Percentiles rank a stretch among this genome's conserved stretches.
These are phyloP conservation scores for Leptobrachium ailaonicum DNA, from an alignment of 2,113 vertebrate genomes.

Conservation along the genomic window DNA sequence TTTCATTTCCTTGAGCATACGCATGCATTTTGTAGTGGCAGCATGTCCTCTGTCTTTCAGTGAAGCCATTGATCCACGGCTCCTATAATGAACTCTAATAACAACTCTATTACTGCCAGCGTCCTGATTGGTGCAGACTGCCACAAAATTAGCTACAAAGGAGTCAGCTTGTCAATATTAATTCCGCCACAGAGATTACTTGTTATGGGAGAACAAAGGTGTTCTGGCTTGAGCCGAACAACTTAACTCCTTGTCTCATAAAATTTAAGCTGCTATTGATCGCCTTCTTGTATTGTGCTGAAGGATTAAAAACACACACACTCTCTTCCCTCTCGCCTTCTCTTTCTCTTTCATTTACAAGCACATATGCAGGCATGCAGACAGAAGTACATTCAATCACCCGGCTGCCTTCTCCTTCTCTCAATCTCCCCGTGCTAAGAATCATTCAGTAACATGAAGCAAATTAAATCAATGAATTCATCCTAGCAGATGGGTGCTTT, in stretches of 20 bases:
- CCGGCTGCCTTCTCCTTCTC: conserved; percentile 59
- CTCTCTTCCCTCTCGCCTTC: conserved; percentile 11
- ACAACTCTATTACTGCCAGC: conserved; percentile 85
- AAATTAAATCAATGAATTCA: conserved; percentile 99
- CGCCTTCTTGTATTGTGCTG: conserved; percentile 69
- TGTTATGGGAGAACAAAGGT: conserved; percentile 88
- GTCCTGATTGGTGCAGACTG: conserved; percentile 79
- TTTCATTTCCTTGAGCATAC: conserved; percentile 67
- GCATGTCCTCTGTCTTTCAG: conserved; percentile 71
- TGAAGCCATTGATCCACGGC: conserved; percentile 82
- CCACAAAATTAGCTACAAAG: conserved; percentile 88
- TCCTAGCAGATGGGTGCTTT: conserved; percentile 99
- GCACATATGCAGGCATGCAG: conserved; percentile 40
- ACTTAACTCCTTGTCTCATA: conserved; percentile 84
- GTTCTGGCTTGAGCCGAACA: conserved; percentile 74
- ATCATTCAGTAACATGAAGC: conserved; percentile 86
- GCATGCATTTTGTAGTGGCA: conserved; percentile 65
- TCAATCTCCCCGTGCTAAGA: conserved; percentile 67
- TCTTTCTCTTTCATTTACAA: conserved; percentile 37
- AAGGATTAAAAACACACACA: conserved; percentile 65
- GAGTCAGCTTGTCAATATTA: conserved; percentile 86
- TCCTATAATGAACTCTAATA: conserved; percentile 88
- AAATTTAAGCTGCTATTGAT: conserved; percentile 88
- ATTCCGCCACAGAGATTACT: conserved; percentile 81
- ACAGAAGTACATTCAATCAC: conserved; percentile 62